Conservation (phyloP, 2,113 vertebrate species). For the Mastomys coucha region DNA sequence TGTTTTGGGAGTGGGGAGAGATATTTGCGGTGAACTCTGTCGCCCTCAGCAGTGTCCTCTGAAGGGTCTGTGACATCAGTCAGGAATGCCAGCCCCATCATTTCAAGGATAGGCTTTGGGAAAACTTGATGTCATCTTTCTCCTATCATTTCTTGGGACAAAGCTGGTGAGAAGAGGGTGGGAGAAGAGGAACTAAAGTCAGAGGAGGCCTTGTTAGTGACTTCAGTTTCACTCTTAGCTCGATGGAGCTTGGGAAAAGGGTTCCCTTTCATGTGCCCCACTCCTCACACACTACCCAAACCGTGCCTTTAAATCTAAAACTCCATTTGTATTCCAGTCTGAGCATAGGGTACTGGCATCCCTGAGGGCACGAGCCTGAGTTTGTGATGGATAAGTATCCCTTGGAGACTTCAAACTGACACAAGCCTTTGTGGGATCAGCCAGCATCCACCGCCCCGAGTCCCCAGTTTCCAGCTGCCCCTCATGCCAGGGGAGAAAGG, state of each 20-base stretch:
- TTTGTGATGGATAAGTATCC: not conserved
- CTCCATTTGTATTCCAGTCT: conserved; percentile 39
- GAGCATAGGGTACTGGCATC: not conserved
- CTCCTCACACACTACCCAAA: not conserved
- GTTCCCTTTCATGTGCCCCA: not conserved
- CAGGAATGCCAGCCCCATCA: not conserved
- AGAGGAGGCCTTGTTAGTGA: conserved; percentile 28
- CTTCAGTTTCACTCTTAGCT: not conserved
- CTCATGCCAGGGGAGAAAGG: not conserved
- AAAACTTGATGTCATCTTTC: not conserved
- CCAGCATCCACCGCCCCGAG: not conserved
- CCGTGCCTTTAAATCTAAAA: not conserved
- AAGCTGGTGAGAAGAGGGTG: not conserved
- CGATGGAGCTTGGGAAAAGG: not conserved
- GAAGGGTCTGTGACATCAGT: not conserved
- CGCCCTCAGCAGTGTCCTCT: not conserved
- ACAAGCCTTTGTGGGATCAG: not conserved
- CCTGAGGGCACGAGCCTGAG: not conserved
- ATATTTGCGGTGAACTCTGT: not conserved
- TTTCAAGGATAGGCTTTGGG: not conserved
- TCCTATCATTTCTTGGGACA: not conserved
- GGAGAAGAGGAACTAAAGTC: not conserved
- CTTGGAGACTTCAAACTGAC: not conserved
- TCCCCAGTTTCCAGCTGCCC: not conserved
- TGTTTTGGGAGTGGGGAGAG: not conserved